A percentile compares a stretch with the other conserved stretches of the same genome.
Conservation (phyloP, 2,797 vertebrate genomes). For the Iguana delicatissima region DNA sequence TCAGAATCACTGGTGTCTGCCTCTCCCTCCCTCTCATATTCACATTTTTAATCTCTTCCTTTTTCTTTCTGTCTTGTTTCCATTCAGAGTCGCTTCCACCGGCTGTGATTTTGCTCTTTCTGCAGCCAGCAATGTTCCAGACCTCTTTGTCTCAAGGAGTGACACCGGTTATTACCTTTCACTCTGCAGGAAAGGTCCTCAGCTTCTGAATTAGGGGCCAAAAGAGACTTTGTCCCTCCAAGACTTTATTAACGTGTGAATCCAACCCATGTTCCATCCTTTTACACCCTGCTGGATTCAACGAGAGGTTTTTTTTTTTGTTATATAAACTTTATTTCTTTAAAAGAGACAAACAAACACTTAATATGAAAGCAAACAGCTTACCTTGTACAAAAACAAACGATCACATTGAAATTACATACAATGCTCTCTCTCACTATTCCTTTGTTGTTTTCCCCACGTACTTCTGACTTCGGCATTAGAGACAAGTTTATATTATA, state of each 20-base stretch:
- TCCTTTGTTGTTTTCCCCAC: too few relatives aligned
- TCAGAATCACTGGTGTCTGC: slow-evolving; percentile 50
- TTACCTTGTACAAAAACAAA: too few relatives aligned
- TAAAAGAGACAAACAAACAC: too few relatives aligned
- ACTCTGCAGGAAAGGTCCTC: slow-evolving; percentile 15
- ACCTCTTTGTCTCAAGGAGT: slow-evolving; percentile 29
- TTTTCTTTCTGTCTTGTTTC: slow-evolving; percentile 49
- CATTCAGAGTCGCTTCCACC: slow-evolving; percentile 36
- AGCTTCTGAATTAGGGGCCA: not conserved
- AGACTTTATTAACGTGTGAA: not conserved
- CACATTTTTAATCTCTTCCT: slow-evolving; percentile 40
- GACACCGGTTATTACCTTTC: slow-evolving; percentile 27
- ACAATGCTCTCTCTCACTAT: too few relatives aligned
- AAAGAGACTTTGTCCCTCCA: slow-evolving; percentile 25
- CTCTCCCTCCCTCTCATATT: slow-evolving; percentile 45
- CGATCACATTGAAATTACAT: too few relatives aligned
- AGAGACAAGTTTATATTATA: too few relatives aligned
- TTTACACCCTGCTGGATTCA: not conserved
- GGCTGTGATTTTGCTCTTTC: slow-evolving; percentile 42
- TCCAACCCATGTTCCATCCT: not conserved
- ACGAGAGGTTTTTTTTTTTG: too few relatives aligned
- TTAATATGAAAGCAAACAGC: too few relatives aligned
- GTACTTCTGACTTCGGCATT: too few relatives aligned
- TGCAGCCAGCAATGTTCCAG: slow-evolving; percentile 10
- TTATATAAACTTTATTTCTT: too few relatives aligned